Evolutionary conservation across 2,113 vertebrate genomes (phyloP), one percentile per base, ranked within the genome.

Genomic region (Corynorhinus townsendii): DNA sequence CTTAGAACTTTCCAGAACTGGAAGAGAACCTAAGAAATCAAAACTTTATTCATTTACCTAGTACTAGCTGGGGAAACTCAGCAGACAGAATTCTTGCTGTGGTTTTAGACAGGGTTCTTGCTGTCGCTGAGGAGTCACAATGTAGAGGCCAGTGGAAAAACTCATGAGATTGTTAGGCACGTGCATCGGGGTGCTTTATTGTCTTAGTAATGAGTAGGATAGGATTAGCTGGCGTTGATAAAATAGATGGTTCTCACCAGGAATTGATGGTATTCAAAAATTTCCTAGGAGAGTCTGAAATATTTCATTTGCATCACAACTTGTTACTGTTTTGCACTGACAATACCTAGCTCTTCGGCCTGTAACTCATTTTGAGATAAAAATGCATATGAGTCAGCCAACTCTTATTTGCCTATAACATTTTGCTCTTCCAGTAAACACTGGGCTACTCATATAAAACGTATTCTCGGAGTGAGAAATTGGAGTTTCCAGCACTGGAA

Each of bases 311-410:
- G 7, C 28, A 43, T 79, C 28, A 28, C n/a, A 68, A 81, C 89
- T 90, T 93, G n/a, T 89, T 93, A 15, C 54, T 73, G 1, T 81
- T 95, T 96, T 96, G 64, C 73, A 38, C 26, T 91, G n/a, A 91
- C 94, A 93, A 75, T 83, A 45, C 52, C 52, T 66, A 40, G 0
- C 26, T 90, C 76, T 95, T 26, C 54, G 12, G 89, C 73, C 26
- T 94, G 1, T 52, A 94, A 83, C 71, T 96, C 76, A 75, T 94
- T 96, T 91, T 89, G 85, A 89, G 24, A 19, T 77, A 40, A 91
- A 87, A 95, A 62, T 85, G 3, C 40, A 47, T 73, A 47, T 87
- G 86, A 91, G 11, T 94, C 52, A 68, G 43, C 14, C 52, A 73
- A 9, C 59, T 73, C 73, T 43, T 43, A 17, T 59, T 84, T 91